phyloP scores from a whole-genome alignment of 2,113 vertebrate genomes.

The Chamaetylas fuelleborni region DNA sequence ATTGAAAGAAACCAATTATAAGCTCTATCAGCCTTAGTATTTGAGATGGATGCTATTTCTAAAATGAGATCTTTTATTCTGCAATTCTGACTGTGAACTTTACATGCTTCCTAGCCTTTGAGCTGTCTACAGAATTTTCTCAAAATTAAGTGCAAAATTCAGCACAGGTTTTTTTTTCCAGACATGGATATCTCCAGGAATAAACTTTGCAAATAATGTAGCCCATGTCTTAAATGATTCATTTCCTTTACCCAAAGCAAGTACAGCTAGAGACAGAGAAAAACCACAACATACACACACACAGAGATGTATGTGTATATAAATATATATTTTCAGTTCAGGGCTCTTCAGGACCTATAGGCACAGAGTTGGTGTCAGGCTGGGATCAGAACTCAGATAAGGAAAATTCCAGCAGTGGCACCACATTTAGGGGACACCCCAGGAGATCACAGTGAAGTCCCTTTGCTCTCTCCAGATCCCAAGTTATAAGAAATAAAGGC shows the following conservation, averaged over 20 bases:
- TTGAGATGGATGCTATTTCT: background rate
- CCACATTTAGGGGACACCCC: background rate
- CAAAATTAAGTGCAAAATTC: background rate
- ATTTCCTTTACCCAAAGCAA: background rate
- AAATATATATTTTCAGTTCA: too few relatives aligned
- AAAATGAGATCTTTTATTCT: background rate
- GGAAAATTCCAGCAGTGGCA: background rate
- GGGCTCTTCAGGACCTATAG: background rate
- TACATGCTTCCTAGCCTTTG: background rate
- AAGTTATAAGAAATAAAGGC: background rate
- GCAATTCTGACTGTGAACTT: background rate
- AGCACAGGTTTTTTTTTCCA: background rate
- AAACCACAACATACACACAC: background rate
- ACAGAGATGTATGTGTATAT: too few relatives aligned
- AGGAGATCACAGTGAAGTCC: background rate
- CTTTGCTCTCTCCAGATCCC: background rate
- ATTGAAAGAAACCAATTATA: background rate
- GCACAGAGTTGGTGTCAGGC: fast-evolving
- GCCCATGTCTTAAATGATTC: background rate
- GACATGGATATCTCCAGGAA: background rate
- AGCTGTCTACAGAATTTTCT: background rate
- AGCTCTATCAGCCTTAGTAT: background rate
- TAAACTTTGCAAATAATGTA: background rate
- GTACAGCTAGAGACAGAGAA: background rate
- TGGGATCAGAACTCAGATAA: background rate